A percentile compares a stretch with the other conserved stretches of the same genome.
Evolutionary conservation across 2,113 vertebrate genomes (phyloP).

Genomic region (Bettongia penicillata): DNA sequence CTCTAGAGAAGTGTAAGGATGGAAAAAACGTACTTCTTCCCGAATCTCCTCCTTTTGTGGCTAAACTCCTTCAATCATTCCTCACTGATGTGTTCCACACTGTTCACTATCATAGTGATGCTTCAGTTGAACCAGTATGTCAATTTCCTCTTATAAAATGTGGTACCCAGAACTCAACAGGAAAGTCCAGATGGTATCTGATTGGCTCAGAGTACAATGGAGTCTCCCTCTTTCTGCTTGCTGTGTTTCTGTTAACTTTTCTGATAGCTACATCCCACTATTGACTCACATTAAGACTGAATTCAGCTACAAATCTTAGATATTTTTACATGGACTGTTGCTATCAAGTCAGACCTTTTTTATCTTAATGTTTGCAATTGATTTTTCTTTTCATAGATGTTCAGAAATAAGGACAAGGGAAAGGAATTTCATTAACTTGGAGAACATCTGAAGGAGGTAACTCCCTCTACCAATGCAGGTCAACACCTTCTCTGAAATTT

Average conservation of each 20-base stretch:
- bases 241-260: not conserved
- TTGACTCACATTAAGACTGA: not conserved
- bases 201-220: not conserved
- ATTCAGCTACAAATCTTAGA: not conserved
- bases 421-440: not conserved
- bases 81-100: not conserved
- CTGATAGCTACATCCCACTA: not conserved
- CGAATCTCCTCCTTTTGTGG: not conserved
- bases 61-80: not conserved
- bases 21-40: not conserved
- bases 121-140: not conserved
- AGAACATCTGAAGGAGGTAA: not conserved
- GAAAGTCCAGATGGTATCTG: not conserved
- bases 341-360: not conserved
- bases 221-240: not conserved
- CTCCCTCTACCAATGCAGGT: not conserved
- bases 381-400: not conserved
- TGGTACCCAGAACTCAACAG: not conserved
- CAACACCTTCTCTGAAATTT: not conserved
- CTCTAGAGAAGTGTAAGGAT: not conserved
- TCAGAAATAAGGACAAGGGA: not conserved
- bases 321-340: not conserved
- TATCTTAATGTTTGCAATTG: not conserved
- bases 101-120: not conserved
- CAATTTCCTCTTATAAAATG: not conserved